Evolutionary conservation across 2,797 vertebrate genomes (phyloP), one percentile per base, ranked within the genome.

Genomic region (Ctenopoma multispine): DNA sequence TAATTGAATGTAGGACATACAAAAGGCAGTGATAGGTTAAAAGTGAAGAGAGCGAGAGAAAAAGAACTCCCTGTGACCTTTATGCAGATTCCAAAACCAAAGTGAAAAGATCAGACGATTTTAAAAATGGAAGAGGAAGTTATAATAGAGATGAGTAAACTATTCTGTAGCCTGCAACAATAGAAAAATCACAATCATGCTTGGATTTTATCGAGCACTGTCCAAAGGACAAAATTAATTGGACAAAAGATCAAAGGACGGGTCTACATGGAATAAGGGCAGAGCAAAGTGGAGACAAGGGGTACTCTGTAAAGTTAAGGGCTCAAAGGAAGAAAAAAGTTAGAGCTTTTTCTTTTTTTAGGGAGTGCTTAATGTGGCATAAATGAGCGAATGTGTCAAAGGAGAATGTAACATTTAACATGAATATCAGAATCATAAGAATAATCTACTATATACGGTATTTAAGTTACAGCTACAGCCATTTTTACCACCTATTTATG

Each of bases 201-300:
- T 59, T 13, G 55, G 54, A 65, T 77, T 84, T 71, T 63, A 69
- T 70, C 77, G 62, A 27, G 1, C 24, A 65, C 60, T 61, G 74
- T 64, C 48, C 58, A 82, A 69, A 77, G 66, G 77, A 81, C 66
- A 43, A 56, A 84, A 80, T 82, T 80, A 87, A 87, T 80, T 84
- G 81, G 69, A 51, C 13, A 4, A 24, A 72, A 82, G 78, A 86
- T 89, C 72, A 86, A 86, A 86, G 55, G 38, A 44, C 47, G 79
- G 77, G 65, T 55, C 14, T 72, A 44, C 79, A 60, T 79, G 60
- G 56, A 80, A 56, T 7, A 58, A 58, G 53, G 67, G 64, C 65
- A 65, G 56, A 72, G 36, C 50, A 47, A 79, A 81, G 72, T 70
- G 41, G 44, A 69, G 63, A 51, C 44, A 63, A 34, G 56, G 21